Evolutionary conservation across 2,797 vertebrate genomes (phyloP).

Genomic region (Crocidura indochinensis): DNA sequence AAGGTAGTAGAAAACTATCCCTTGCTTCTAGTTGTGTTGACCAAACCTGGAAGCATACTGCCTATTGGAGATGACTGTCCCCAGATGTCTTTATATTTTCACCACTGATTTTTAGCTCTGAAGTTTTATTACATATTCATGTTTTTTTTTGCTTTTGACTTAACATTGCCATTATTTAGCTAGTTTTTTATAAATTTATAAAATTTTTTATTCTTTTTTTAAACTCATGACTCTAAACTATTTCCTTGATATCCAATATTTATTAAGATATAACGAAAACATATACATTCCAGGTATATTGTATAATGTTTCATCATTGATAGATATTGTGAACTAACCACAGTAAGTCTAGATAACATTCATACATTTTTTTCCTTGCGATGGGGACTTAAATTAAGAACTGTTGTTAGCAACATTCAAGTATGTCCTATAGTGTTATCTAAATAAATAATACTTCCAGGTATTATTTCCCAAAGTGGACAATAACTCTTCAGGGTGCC

Average conservation of each 20-base stretch:
- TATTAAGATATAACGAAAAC: neutral
- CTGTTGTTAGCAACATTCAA: neutral
- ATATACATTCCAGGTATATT: neutral
- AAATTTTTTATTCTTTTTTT: too few relatives aligned
- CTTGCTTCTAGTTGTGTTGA: slow-evolving; percentile 54
- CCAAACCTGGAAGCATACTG: slow-evolving; percentile 54
- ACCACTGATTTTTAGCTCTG: slow-evolving; percentile 49
- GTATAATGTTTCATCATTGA: neutral
- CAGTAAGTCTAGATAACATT: neutral
- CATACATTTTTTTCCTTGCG: neutral
- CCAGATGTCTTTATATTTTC: slow-evolving; percentile 51
- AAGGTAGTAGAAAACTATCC: slow-evolving; percentile 35
- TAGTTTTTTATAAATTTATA: too few relatives aligned
- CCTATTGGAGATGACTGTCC: slow-evolving; percentile 31
- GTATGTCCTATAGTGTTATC: neutral
- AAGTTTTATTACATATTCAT: slow-evolving; percentile 52
- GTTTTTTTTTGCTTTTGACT: slow-evolving; percentile 29
- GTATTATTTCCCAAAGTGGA: too few relatives aligned
- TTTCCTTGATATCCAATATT: slow-evolving; percentile 60
- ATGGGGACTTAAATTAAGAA: neutral
- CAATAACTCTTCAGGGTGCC: too few relatives aligned
- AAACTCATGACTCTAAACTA: slow-evolving; percentile 29
- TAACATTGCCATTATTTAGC: slow-evolving; percentile 34
- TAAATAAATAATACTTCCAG: too few relatives aligned
- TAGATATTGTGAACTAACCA: neutral